Percentiles rank a stretch among this genome's conserved stretches.
These are phyloP conservation scores for Otolemur crassicaudatus DNA, from an alignment of 2,797 vertebrate species.

Conservation along the genomic window DNA sequence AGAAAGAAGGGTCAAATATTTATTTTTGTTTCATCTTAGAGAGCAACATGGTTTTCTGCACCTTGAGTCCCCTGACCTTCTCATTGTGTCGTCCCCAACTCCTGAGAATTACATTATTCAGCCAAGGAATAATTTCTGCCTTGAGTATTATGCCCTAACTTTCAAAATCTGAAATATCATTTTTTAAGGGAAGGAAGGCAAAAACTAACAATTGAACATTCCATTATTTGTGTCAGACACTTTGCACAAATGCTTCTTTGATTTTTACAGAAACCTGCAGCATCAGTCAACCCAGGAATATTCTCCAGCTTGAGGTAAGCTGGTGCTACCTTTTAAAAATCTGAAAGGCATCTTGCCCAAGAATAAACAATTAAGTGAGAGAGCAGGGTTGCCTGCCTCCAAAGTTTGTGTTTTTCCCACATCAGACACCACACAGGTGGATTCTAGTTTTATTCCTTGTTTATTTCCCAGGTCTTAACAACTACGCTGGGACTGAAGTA, in stretches of 20 bases:
- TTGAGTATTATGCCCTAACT: background rate
- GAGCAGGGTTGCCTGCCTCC: background rate
- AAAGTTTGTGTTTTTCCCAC: background rate
- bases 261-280: background rate
- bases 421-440: background rate
- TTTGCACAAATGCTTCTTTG: background rate
- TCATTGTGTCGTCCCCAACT: background rate
- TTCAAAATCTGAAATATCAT: background rate
- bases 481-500: background rate
- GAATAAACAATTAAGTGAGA: background rate
- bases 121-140: background rate
- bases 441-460: background rate
- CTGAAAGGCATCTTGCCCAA: background rate
- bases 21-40: conserved; percentile 33
- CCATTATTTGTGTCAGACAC: background rate
- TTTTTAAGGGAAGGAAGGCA: background rate
- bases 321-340: background rate
- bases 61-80: background rate
- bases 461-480: background rate
- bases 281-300: background rate
- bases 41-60: background rate
- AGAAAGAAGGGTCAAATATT: conserved; percentile 19
- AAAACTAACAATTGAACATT: background rate
- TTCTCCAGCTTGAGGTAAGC: background rate
- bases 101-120: background rate